phyloP scores from a whole-genome alignment of 2,888 invertebrate species.

The Stomorhina lunata region DNA sequence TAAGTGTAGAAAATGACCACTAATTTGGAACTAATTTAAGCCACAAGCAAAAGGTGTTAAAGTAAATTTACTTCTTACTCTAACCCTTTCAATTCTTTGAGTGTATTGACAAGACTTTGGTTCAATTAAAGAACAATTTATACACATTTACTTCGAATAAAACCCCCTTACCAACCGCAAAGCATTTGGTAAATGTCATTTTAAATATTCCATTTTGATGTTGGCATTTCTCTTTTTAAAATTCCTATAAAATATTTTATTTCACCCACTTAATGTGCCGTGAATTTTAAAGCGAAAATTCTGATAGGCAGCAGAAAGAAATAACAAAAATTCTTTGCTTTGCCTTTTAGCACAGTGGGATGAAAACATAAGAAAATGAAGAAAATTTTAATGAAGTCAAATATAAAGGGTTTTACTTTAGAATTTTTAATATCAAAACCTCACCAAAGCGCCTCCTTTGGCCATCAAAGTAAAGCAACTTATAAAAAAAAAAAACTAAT shows the following conservation, averaged over 20 bases:
- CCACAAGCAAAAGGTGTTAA: not conserved
- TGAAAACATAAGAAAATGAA: not conserved
- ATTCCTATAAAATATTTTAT: slow-evolving; percentile 8
- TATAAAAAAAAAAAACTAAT: no score
- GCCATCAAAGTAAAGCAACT: no score
- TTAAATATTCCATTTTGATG: not conserved
- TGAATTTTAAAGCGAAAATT: slow-evolving; percentile 34
- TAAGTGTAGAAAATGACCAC: not conserved
- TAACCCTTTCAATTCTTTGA: not conserved
- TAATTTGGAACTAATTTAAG: not conserved
- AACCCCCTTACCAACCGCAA: no score
- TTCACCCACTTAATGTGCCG: slow-evolving; percentile 50
- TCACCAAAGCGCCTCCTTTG: no score
- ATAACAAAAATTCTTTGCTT: no score
- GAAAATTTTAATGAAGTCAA: not conserved
- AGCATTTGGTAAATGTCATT: slow-evolving; percentile 17
- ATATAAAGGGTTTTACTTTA: no score
- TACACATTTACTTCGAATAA: not conserved
- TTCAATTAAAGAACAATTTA: not conserved
- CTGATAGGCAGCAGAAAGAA: not conserved
- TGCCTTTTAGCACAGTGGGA: no score
- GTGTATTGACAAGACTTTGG: not conserved
- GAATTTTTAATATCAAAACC: no score
- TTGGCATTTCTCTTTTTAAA: not conserved
- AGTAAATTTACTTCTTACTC: not conserved